phyloP scores from a whole-genome alignment of 2,888 invertebrate species.

The Drosophila meridionalis region DNA sequence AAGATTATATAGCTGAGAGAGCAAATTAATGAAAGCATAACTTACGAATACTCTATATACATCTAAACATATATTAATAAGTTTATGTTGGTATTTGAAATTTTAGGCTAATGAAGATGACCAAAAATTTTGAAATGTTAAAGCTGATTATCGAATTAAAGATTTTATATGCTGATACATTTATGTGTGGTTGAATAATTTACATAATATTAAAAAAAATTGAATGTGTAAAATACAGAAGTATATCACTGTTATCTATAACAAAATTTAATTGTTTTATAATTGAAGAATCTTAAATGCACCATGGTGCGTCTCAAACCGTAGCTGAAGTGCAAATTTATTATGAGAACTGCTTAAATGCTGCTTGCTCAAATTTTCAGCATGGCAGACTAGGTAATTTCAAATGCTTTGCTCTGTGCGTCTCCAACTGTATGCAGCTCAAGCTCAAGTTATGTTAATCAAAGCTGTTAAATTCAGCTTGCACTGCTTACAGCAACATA shows the following conservation, averaged over 20 bases:
- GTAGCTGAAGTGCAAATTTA: neutral
- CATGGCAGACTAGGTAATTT: no score
- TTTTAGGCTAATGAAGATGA: constrained; percentile 19
- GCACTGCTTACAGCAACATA: neutral
- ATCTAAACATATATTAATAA: constrained; percentile 22
- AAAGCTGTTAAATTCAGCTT: neutral
- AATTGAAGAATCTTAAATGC: neutral
- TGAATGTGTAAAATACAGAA: no score
- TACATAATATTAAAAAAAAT: no score
- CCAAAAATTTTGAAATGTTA: constrained; percentile 39
- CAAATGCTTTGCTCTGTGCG: neutral
- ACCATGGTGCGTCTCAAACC: neutral
- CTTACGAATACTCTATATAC: constrained; percentile 54
- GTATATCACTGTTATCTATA: neutral
- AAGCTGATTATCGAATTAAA: constrained; percentile 52
- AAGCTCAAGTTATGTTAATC: neutral
- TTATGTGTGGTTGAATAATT: neutral
- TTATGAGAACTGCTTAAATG: neutral
- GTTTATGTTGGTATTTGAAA: constrained; percentile 37
- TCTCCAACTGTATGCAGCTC: neutral
- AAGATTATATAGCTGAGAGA: constrained; percentile 52
- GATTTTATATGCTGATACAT: constrained; percentile 31
- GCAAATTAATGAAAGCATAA: neutral
- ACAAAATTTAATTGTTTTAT: neutral
- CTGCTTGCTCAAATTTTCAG: neutral